These are phyloP conservation scores for Menidia beryllina DNA, from an alignment of 2,113 vertebrate species.

Conservation along the genomic window DNA sequence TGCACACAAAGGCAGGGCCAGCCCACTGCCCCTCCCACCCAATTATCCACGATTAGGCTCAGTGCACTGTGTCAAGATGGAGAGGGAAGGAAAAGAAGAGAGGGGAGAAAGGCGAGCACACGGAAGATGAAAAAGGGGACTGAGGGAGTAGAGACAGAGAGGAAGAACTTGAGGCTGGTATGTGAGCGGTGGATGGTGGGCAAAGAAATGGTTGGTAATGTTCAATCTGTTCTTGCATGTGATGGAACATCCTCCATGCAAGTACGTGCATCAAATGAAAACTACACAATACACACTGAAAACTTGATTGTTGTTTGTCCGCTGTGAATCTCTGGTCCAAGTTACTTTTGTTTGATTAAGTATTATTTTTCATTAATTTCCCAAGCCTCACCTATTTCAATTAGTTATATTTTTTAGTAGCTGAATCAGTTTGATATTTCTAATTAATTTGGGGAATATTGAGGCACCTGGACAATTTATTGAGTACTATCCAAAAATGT, in stretches of 20 bases:
- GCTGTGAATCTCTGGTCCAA: neutral
- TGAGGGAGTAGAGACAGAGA: slow-evolving; percentile 22
- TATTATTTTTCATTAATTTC: no score
- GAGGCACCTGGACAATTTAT: no score
- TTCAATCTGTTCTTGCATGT: neutral
- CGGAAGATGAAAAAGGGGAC: slow-evolving; percentile 40
- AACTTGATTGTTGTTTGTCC: neutral
- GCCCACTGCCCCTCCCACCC: slow-evolving; percentile 98
- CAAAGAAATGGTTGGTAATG: neutral
- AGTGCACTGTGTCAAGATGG: slow-evolving; percentile 99
- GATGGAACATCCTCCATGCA: slow-evolving; percentile 23
- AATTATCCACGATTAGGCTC: slow-evolving; percentile 99
- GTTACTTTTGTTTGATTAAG: neutral
- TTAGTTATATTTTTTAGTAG: no score
- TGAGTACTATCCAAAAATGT: no score
- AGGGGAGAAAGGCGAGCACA: slow-evolving; percentile 63
- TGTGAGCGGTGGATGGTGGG: slow-evolving; percentile 22
- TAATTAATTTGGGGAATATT: no score
- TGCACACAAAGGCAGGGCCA: slow-evolving; percentile 97
- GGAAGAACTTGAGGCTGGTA: slow-evolving; percentile 16
- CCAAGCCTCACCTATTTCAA: no score
- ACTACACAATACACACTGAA: neutral
- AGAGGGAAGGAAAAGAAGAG: slow-evolving; percentile 84
- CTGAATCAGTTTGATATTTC: no score
- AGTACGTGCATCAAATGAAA: neutral